Base-by-base conservation (phyloP, 1,140 invertebrate species). In the Dinoponera quadriceps region DNA sequence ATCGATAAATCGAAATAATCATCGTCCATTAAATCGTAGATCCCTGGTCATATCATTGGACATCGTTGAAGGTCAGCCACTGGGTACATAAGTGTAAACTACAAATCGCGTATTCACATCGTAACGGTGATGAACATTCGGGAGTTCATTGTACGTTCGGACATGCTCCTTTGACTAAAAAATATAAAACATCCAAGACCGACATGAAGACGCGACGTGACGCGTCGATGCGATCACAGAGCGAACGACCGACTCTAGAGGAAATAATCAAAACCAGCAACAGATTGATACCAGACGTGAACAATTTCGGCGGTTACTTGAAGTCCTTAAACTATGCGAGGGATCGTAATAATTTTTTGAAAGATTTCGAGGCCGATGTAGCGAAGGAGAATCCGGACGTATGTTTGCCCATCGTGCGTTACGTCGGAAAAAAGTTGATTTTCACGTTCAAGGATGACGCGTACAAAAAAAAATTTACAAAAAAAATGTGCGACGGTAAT, bases 11-110 rank as follows among this genome's bases (percentile, higher is more conserved):
- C n/a, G n/a, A n/a, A n/a, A n/a, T n/a, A n/a, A n/a, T 9, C 7
- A 44, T 9, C 11, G 1, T 4, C 9, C 7, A 44, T 44, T 44
- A 9, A 44, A 44, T 44, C 38, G 11, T 44, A 44, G 38, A 44
- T 44, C 38, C 38, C 4, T 44, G 38, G 38, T 44, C 38, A 9
- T 44, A 44, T 11, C 38, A 44, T 44, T 44, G 38, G 38, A 44
- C 38, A 44, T 44, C 38, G 38, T 44, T 44, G 38, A 44, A 44
- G 11, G 9, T 4, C 9, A 44, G 11, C 38, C 85, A 74, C 16
- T 90, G 87, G 88, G 83, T 38, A 16, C 86, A 85, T n/a, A 62
- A 65, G 0, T 86, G 88, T 20, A 86, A 87, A 60, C 51, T 90
- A 27, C 88, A 89, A 65, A 89, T 90, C 18, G 90, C 88, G 0